A percentile compares a stretch with the other conserved stretches of the same genome.
Conservation (phyloP, 1,140 invertebrate genomes). For the Zaprionus africanus region DNA sequence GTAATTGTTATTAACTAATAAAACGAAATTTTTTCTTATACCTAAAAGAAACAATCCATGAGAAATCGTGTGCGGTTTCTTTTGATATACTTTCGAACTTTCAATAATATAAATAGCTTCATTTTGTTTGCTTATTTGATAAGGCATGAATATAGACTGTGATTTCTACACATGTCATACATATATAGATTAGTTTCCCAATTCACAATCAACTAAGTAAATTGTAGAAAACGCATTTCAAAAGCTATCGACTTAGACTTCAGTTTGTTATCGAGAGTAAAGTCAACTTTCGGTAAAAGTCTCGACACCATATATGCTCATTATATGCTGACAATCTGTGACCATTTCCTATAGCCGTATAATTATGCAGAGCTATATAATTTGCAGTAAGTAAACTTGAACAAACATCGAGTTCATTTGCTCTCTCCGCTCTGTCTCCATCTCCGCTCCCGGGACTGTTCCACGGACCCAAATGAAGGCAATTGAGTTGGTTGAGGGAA, state of each 20-base stretch:
- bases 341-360: conserved; percentile 1
- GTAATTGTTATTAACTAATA: too few species aligned
- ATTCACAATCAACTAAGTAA: too few species aligned
- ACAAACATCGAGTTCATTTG: conserved; percentile 9
- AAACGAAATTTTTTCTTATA: too few species aligned
- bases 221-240: background rate
- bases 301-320: background rate
- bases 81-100: too few species aligned
- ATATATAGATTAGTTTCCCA: too few species aligned
- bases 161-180: too few species aligned
- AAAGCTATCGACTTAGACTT: background rate
- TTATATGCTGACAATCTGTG: conserved; percentile 3
- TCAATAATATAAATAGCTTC: too few species aligned
- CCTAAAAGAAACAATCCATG: too few species aligned
- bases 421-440: background rate
- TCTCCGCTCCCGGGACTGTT: background rate
- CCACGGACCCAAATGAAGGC: conserved; percentile 44
- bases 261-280: background rate
- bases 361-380: conserved; percentile 8
- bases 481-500: conserved; percentile 42
- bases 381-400: conserved; percentile 4
- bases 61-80: too few species aligned
- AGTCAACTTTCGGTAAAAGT: background rate
- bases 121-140: too few species aligned
- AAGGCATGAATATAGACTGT: too few species aligned